These are phyloP conservation scores for Pelodytes ibericus DNA, from an alignment of 2,797 vertebrate genomes.

Conservation along the genomic window DNA sequence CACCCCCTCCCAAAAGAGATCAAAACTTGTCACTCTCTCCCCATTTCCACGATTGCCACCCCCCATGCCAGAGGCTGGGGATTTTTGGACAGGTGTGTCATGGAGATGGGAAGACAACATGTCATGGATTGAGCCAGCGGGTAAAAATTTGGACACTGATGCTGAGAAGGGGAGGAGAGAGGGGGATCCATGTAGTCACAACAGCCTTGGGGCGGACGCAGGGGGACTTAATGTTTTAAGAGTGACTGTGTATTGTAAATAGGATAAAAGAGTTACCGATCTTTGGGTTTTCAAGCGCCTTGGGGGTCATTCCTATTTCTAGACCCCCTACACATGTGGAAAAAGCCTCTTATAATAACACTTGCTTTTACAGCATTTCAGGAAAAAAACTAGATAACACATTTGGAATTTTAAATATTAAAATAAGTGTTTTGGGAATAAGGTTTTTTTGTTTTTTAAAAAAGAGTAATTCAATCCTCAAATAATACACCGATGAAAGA, in stretches of 20 bases:
- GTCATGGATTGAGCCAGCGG: constrained; percentile 44
- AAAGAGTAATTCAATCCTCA: too few species aligned
- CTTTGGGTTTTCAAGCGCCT: constrained; percentile 71
- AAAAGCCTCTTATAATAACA: constrained; percentile 2
- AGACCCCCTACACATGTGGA: constrained; percentile 36
- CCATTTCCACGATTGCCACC: constrained; percentile 22
- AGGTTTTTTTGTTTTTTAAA: too few species aligned
- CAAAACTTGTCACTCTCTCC: constrained; percentile 45
- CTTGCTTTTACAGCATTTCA: not conserved
- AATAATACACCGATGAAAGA: too few species aligned
- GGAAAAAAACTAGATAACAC: not conserved
- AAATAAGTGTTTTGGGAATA: too few species aligned
- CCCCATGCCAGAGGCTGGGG: constrained; percentile 32
- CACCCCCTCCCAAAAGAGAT: constrained; percentile 31
- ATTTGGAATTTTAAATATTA: too few species aligned
- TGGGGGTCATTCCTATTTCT: constrained; percentile 70
- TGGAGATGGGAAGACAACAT: constrained; percentile 33
- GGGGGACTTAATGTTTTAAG: constrained; percentile 67
- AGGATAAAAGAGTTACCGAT: constrained; percentile 72
- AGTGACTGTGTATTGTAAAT: constrained; percentile 82
- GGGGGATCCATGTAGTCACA: constrained; percentile 66
- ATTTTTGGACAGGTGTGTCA: constrained; percentile 54
- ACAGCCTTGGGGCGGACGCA: constrained; percentile 71
- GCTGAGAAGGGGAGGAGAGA: constrained; percentile 14
- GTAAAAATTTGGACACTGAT: constrained; percentile 49